A percentile compares a stretch with the other conserved stretches of the same genome.
Conservation (phyloP, 1,140 invertebrate species). For the Drosophila kanapiae region DNA sequence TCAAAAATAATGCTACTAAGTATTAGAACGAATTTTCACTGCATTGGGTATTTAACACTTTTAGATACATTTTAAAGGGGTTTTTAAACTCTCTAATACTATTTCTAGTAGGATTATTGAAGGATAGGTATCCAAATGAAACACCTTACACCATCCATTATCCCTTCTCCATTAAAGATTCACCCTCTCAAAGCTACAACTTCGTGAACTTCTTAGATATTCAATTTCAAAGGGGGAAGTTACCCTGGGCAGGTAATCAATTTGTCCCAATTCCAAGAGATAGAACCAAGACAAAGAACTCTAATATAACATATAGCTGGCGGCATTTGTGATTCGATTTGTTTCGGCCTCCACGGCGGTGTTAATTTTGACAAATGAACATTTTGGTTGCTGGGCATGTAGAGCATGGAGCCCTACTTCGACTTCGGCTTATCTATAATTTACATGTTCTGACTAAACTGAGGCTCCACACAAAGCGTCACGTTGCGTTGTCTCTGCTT, state of each 20-base stretch:
- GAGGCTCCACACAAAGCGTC: slow-evolving; percentile 39
- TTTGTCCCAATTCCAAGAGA: slow-evolving; percentile 18
- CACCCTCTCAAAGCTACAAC: neutral
- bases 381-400: slow-evolving; percentile 70
- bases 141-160: no score
- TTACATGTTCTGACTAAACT: slow-evolving; percentile 74
- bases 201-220: neutral
- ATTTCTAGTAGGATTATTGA: neutral
- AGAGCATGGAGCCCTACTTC: slow-evolving; percentile 34
- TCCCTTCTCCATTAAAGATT: neutral
- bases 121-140: neutral
- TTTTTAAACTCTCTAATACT: no score
- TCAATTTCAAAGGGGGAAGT: neutral
- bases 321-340: slow-evolving; percentile 48
- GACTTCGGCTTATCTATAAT: slow-evolving; percentile 58
- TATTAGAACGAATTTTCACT: no score
- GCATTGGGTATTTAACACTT: no score
- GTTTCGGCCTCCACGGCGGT: slow-evolving; percentile 45
- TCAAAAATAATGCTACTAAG: no score
- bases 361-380: slow-evolving; percentile 83
- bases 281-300: neutral
- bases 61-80: no score
- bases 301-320: slow-evolving; percentile 19
- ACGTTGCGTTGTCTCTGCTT: slow-evolving; percentile 56
- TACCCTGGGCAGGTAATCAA: slow-evolving; percentile 2